Conservation (phyloP, 2,797 vertebrate species). For the Danio jaintianensis region DNA sequence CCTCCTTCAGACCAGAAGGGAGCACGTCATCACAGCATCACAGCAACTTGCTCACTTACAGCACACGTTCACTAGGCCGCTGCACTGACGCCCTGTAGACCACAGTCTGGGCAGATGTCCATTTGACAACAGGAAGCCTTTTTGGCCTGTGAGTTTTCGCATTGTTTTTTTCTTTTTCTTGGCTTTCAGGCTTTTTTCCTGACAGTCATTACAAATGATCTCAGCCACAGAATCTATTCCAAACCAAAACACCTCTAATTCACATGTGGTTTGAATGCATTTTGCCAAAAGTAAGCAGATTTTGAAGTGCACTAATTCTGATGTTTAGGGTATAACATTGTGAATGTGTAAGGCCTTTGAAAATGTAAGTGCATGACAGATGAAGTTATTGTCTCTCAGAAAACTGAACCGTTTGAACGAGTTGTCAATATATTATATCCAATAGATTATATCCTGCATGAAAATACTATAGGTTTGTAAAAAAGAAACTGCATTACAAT, state of each 20-base stretch:
- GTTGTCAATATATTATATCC: too few species aligned
- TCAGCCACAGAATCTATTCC: background rate
- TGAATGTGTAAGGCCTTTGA: conserved; percentile 12
- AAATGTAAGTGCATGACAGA: conserved; percentile 4
- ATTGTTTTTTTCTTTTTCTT: conserved; percentile 27
- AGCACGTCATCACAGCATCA: conserved; percentile 45
- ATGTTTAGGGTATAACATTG: too few species aligned
- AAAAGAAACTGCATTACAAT: too few species aligned
- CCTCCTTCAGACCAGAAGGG: conserved; percentile 62
- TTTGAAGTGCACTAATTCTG: background rate
- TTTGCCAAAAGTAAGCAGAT: background rate
- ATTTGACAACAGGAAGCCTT: conserved; percentile 54
- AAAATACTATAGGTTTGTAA: too few species aligned
- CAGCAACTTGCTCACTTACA: conserved; percentile 44
- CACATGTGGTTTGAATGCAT: background rate
- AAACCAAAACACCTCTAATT: conserved; percentile 7
- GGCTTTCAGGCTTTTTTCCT: conserved; percentile 6
- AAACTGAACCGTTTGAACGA: too few species aligned
- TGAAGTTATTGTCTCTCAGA: too few species aligned
- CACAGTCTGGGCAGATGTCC: conserved; percentile 60
- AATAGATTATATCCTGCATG: too few species aligned
- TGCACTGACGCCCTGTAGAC: conserved; percentile 45
- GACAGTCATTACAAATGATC: background rate
- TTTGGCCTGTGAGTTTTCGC: conserved; percentile 27
- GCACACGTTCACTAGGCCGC: conserved; percentile 39